Base-by-base conservation (phyloP, 1,140 invertebrate species). In the Spodoptera frugiperda region DNA sequence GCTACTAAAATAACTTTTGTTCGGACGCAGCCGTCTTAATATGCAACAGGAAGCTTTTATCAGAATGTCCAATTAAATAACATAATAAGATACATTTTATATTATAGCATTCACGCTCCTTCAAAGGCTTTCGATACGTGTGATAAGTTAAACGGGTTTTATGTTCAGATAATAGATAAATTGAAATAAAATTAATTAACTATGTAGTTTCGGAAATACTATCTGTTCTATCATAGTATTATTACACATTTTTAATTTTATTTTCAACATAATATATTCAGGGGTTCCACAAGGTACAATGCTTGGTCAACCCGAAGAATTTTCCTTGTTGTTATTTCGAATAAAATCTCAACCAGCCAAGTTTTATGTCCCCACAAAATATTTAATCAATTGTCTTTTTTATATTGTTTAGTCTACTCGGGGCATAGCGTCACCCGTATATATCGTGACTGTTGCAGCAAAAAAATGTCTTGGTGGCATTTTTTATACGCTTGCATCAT, bases 1-100 rank as follows among this genome's bases (percentile, higher is more conserved):
- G 6, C 48, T 48, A 21, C 54, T 25, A 63, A 76, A 80, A 77
- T 77, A 80, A 71, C 53, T 63, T 78, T 57, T 76, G 39, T 51
- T 15, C 74, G 6, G 48, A 63, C 30, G 51, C 59, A 61, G 12
- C 30, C 33, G 49, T 11, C 25, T 21, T 15, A 51, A 76, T 76
- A 75, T 53, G 33, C 19, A 44, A 48, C 44, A 74, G 44, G 44
- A 71, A 51, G 33, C 55, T 71, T 54, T 74, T 33, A 33, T 15
- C n/a, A 53, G 39, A 71, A 75, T 19, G 21, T 33, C 15, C 46
- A 44, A 71, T 71, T 21, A 71, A 55, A 55, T 57, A 57, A 55
- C 39, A 55, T 46, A 15, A 46, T 25, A 65, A 49, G 11, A 15
- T 39, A 65, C 33, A 6, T 48, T 46, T 48, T 48, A 63, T 63